Evolutionary conservation across 2,797 vertebrate genomes (phyloP), one percentile per base, ranked within the genome.

Genomic region (Cynodonichthys magdalenae): DNA sequence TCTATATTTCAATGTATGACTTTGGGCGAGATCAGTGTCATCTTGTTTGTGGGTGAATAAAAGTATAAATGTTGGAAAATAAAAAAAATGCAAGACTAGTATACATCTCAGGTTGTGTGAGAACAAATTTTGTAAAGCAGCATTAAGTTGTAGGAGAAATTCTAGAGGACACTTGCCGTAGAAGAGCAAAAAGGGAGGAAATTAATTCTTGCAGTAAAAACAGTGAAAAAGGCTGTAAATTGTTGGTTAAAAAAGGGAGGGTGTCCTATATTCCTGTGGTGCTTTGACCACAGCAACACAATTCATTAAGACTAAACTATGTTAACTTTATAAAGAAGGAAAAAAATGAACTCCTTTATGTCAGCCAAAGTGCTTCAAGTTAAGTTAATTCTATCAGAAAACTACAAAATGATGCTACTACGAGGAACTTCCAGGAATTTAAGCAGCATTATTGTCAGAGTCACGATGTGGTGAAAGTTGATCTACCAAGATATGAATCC

Each of bases 331-430:
- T 17, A 27, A 3, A 24, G 17, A 20, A 24, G 15, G 15, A 27
- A 55, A 3, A 15, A 15, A 34, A 27, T 4, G 20, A 41, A 24
- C 7, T 41, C 18, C 44, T 20, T 34, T 31, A 20, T 17, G 50
- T 42, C 41, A 31, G 28, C n/a, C 28, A 20, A 46, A 17, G 17
- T 20, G 12, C 31, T 34, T 34, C 7, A 53, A 19, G 49, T 17
- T 39, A 31, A n/a, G 12, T 49, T 39, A 14, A 34, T 69, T 24
- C 15, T 20, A 36, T 18, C 20, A 8, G 17, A 48, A 52, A 74
- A 48, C 29, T 55, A 50, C 53, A 55, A 66, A 41, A 71, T 52
- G 17, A 34, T 69, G 46, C 49, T 58, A 69, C 46, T 60, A 15
- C 61, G 28, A 65, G 49, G 18, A 49, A 61, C 10, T 24, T 15